Conservation (phyloP, 2,888 invertebrate genomes). For the Catocala fraxini region DNA sequence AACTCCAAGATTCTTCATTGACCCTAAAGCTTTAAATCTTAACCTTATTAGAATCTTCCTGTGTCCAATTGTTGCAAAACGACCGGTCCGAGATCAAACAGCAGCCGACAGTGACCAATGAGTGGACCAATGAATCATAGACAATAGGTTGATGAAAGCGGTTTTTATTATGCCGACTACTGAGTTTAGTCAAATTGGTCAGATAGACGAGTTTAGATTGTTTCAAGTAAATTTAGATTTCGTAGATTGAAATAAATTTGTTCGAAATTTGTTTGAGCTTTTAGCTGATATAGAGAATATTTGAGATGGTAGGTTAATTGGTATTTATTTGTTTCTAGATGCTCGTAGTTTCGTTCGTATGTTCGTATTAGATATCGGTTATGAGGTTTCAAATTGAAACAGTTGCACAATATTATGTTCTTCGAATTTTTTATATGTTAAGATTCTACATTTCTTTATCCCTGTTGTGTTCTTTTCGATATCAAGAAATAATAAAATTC, state of each 20-base stretch:
- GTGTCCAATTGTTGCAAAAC: slow-evolving; percentile 74
- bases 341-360: no score
- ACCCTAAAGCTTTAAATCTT: slow-evolving; percentile 78
- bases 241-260: slow-evolving; percentile 16
- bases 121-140: slow-evolving; percentile 70
- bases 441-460: no score
- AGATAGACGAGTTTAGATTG: slow-evolving; percentile 43
- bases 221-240: slow-evolving; percentile 37
- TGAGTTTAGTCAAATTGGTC: slow-evolving; percentile 52
- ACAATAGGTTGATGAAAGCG: slow-evolving; percentile 70
- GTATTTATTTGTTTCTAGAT: no score
- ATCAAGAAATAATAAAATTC: no score
- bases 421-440: no score
- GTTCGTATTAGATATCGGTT: no score
- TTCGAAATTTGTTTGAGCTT: slow-evolving; percentile 13
- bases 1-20: slow-evolving; percentile 55
- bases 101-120: slow-evolving; percentile 64
- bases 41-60: slow-evolving; percentile 84
- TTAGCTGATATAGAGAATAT: slow-evolving; percentile 1
- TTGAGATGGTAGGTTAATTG: no score
- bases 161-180: slow-evolving; percentile 59
- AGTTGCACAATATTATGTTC: no score
- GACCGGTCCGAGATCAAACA: slow-evolving; percentile 67
- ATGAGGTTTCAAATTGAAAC: no score
- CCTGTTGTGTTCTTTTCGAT: no score